phyloP scores from a whole-genome alignment of 1,140 invertebrate genomes.

The Aricia agestis region DNA sequence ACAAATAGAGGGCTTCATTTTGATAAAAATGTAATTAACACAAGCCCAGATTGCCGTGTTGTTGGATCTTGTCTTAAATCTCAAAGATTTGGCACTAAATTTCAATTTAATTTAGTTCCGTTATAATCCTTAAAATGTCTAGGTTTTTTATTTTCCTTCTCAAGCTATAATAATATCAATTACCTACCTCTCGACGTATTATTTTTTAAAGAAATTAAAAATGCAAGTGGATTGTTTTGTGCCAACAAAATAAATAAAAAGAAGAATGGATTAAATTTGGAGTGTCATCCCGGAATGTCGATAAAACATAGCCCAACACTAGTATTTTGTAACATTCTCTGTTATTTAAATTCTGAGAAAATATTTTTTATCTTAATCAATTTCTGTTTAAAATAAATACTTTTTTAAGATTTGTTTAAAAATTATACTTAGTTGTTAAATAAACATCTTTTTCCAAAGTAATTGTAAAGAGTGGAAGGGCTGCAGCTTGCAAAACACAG shows the following conservation, averaged over 20 bases:
- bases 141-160: neutral
- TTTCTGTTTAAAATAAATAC: too few relatives aligned
- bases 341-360: too few relatives aligned
- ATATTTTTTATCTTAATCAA: too few relatives aligned
- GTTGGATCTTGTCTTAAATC: neutral
- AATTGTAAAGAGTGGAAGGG: too few relatives aligned
- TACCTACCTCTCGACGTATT: neutral
- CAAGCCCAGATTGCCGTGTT: too few relatives aligned
- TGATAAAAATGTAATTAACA: too few relatives aligned
- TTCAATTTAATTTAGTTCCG: neutral
- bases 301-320: neutral
- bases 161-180: neutral
- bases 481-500: too few relatives aligned
- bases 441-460: too few relatives aligned
- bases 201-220: neutral
- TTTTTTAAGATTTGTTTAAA: too few relatives aligned
- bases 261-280: neutral
- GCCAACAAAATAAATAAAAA: conserved; percentile 6
- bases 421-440: too few relatives aligned
- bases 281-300: neutral
- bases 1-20: too few relatives aligned
- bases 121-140: neutral
- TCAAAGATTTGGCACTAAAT: neutral
- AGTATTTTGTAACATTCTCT: too few relatives aligned
- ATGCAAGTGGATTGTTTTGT: conserved; percentile 5